Base-by-base conservation (phyloP, 1,140 invertebrate species). In the Panulirus ornatus region DNA sequence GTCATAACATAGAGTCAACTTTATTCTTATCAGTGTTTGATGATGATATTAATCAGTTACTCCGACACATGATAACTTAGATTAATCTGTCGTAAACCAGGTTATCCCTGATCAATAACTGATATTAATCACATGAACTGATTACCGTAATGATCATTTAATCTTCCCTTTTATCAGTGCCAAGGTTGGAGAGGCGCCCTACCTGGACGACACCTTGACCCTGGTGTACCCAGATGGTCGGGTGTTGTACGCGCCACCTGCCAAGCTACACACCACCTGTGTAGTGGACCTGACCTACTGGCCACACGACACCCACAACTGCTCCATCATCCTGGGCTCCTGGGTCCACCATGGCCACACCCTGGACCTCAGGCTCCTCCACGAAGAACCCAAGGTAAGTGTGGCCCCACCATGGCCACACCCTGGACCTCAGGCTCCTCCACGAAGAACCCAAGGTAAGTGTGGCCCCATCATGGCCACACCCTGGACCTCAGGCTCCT, bases 241-340 rank as follows among this genome's bases (percentile, higher is more conserved):
- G 3, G 75, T 87, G 22, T 34, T 87, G 16, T 63, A 42, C 34
- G 73, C 75, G 40, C 51, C 73, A 30, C 11, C 73, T 14, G n/a
- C 47, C 44, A 51, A 42, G 2, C 44, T 87, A 0, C 34, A 19
- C 9, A 30, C 19, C 73, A n/a, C 73, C n/a, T 87, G 84, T 38
- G 84, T 78, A 3, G 30, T 58, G 22, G 73, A 87, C 36, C 84
- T 87, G 30, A 87, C 73, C 51, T 66, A 42, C 54, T 87, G 84
- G 84, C 84, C 84, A 0, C 73, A 87, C 73, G 84, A 87, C 84
- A 54, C 42, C 19, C 84, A 87, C 70, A 76, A 79, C 70, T 79
- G 81, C 70, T 66, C 40, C 79, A 30, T 79, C 63, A 47, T 84
- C 30, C 73, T 84, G 44, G 81, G 81, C 19, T 78, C 73, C 71